A percentile compares a stretch with the other conserved stretches of the same genome.
Conservation (phyloP, 2,797 vertebrate species). For the Hemitrygon akajei region DNA sequence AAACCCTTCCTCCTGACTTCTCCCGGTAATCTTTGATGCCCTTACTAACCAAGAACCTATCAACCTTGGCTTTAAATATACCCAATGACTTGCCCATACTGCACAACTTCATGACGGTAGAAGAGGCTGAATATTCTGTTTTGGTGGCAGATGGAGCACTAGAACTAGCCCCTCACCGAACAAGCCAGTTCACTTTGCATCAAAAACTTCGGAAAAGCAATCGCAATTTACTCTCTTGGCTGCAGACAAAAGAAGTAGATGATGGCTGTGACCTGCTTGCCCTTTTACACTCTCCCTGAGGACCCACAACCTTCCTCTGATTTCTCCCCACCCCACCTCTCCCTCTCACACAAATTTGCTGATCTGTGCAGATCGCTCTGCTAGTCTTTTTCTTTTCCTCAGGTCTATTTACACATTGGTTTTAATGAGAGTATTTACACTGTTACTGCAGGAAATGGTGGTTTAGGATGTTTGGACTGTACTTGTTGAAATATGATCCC, state of each 20-base stretch:
- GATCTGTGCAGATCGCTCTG: conserved; percentile 2
- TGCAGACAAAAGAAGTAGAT: not conserved
- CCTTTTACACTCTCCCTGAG: not conserved
- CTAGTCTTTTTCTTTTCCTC: not conserved
- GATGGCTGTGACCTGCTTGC: not conserved
- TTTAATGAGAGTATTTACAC: conserved; percentile 25
- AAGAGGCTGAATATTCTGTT: too few relatives aligned
- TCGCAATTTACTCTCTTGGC: not conserved
- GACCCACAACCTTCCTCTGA: not conserved
- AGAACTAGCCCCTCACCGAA: not conserved
- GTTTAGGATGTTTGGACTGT: conserved; percentile 26
- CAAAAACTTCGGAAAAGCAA: not conserved
- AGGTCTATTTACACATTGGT: not conserved
- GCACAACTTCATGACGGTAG: too few relatives aligned
- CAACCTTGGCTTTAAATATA: too few relatives aligned
- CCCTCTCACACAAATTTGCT: not conserved
- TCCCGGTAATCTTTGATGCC: too few relatives aligned
- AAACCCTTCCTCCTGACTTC: too few relatives aligned
- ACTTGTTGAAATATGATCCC: conserved; percentile 7
- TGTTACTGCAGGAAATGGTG: not conserved
- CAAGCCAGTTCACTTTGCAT: not conserved
- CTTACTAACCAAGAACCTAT: too few relatives aligned
- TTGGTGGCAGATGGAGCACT: not conserved
- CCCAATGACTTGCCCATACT: too few relatives aligned
- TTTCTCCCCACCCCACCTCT: not conserved